Conservation (phyloP, 2,113 vertebrate species). For the Sebastes fasciatus region DNA sequence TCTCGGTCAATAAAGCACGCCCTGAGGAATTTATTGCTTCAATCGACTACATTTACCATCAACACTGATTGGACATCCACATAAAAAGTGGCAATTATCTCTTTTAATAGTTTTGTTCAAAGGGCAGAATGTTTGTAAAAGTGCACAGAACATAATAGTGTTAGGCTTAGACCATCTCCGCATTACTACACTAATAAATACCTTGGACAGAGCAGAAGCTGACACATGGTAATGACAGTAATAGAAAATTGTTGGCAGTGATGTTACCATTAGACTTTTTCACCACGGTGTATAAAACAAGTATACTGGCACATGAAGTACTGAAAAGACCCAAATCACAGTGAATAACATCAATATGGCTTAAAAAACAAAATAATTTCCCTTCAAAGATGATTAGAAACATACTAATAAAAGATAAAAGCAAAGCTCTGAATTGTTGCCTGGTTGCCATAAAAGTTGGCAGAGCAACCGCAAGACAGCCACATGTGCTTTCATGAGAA, state of each 20-base stretch:
- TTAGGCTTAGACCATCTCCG: not conserved
- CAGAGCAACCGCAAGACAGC: not conserved
- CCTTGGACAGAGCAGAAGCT: not conserved
- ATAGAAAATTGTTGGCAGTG: not conserved
- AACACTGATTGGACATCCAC: too few relatives aligned
- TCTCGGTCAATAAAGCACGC: too few relatives aligned
- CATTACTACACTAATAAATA: not conserved
- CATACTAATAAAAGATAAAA: not conserved
- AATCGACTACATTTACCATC: too few relatives aligned
- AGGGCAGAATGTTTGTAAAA: too few relatives aligned
- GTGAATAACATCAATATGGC: not conserved
- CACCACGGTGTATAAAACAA: not conserved
- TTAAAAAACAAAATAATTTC: not conserved
- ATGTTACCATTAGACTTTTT: not conserved
- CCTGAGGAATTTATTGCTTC: too few relatives aligned
- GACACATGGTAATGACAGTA: not conserved
- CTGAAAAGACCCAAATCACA: not conserved
- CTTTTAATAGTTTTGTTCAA: too few relatives aligned
- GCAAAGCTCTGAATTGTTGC: constrained; percentile 4
- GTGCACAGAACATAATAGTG: not conserved
- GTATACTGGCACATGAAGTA: not conserved
- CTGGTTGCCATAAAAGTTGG: constrained; percentile 33
- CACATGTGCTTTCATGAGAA: constrained; percentile 32
- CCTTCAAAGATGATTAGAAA: constrained; percentile 8
- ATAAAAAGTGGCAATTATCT: too few relatives aligned